Conservation (phyloP, 2,113 vertebrate genomes). For the Hemiscyllium ocellatum region DNA sequence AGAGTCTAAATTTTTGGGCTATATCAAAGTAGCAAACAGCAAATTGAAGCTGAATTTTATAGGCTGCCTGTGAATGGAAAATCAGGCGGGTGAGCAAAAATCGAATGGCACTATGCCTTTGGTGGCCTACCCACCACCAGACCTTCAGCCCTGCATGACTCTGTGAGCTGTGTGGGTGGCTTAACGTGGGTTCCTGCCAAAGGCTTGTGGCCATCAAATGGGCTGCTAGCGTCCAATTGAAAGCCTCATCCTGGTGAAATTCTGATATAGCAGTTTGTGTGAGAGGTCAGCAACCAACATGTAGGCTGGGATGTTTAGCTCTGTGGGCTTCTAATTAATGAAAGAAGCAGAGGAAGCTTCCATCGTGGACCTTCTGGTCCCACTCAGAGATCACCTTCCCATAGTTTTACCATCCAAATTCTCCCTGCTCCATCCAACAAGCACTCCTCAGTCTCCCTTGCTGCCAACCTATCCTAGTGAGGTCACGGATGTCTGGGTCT, state of each 20-base stretch:
- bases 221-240: neutral
- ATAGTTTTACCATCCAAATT: neutral
- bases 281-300: neutral
- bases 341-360: neutral
- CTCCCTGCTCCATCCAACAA: neutral
- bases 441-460: neutral
- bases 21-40: neutral
- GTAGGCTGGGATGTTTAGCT: neutral
- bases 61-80: neutral
- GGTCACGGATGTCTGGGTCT: neutral
- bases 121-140: neutral
- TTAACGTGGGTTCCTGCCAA: neutral
- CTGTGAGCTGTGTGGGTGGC: neutral
- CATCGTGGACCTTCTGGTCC: neutral
- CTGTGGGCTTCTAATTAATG: neutral
- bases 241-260: too few relatives aligned
- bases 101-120: neutral
- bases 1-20: neutral
- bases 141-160: neutral
- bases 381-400: neutral
- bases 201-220: neutral
- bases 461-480: neutral
- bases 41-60: neutral
- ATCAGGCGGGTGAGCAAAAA: neutral
- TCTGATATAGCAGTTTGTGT: too few relatives aligned